These are phyloP conservation scores for Cosmorhoe ocellata DNA, from an alignment of 2,888 invertebrate species.

Conservation along the genomic window DNA sequence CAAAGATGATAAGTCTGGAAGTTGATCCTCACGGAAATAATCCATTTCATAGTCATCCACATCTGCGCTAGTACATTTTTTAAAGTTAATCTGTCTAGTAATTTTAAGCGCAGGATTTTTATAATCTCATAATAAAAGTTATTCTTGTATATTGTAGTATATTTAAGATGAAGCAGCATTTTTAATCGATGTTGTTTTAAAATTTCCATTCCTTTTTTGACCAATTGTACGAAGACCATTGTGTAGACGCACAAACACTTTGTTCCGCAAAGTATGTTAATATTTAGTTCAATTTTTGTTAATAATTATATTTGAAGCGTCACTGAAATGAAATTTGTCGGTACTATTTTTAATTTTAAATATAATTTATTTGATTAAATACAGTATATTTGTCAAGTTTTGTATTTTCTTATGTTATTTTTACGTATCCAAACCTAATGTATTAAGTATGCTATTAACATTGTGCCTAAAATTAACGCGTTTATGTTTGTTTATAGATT, in stretches of 20 bases:
- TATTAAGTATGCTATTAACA: too few species aligned
- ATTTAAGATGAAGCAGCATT: conserved; percentile 36
- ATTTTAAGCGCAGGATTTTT: conserved; percentile 48
- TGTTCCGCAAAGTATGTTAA: conserved; percentile 25
- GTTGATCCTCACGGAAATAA: not conserved
- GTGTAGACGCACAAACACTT: conserved; percentile 61
- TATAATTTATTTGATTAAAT: conserved; percentile 79
- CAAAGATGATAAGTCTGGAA: conserved; percentile 9
- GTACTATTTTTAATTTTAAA: conserved; percentile 72
- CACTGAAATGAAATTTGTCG: conserved; percentile 66
- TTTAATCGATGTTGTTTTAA: conserved; percentile 28
- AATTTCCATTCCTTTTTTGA: conserved; percentile 49
- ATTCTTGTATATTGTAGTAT: conserved; percentile 59
- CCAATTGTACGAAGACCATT: conserved; percentile 40
- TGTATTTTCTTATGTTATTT: conserved; percentile 31
- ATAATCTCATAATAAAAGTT: conserved; percentile 65
- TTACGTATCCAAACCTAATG: not conserved
- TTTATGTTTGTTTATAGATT: too few species aligned
- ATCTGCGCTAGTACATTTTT: conserved; percentile 40
- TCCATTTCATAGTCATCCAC: not conserved
- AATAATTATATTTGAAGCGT: conserved; percentile 56
- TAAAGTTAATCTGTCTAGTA: conserved; percentile 43
- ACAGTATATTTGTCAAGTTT: conserved; percentile 75
- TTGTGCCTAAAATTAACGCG: too few species aligned
- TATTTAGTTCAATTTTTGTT: conserved; percentile 52